Base-by-base conservation (phyloP, 2,888 invertebrate genomes). In the Incurvaria masculella region DNA sequence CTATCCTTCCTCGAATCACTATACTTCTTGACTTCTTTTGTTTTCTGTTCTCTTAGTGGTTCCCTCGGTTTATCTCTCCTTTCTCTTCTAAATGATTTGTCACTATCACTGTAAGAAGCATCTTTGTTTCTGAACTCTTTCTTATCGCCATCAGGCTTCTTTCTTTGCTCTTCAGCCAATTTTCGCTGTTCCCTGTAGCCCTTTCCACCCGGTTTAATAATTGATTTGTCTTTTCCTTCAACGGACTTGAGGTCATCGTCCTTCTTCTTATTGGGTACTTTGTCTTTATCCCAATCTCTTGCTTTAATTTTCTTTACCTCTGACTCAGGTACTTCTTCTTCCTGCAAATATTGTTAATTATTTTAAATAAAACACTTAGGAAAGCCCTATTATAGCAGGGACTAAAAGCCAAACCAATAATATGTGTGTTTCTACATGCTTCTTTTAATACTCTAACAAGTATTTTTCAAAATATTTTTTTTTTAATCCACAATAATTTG, bases 1-100 rank as follows among this genome's bases (percentile, higher is more conserved):
- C 76, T 69, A 47, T 79, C 79, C 52, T 73, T 79, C 53, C 76
- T 71, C 2, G 72, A 70, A 51, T 79, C 79, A 58, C 76, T 78
- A 53, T 79, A 79, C 52, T 78, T 79, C 33, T 54, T 55, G 4
- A 48, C 50, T 39, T 55, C 55, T 59, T 79, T 79, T 57, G 70
- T 71, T 56, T 75, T 75, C 49, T 63, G 65, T 52, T 79, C 79
- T 41, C 69, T 71, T 14, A 73, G 72, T 17, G 78, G 75, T 52
- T 70, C 80, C 61, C 66, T 78, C 26, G 63, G 56, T 55, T 75
- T 76, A 38, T 75, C 76, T 45, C 66, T 63, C 52, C 71, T 73
- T 19, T 75, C 74, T 57, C 69, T 75, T 53, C 66, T 69, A 47
- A 56, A 58, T 16, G 61, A 63, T 56, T 61, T 69, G 47, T 75